These are phyloP conservation scores for Euborellia annulipes DNA, from an alignment of 1,140 invertebrate genomes.

Conservation along the genomic window DNA sequence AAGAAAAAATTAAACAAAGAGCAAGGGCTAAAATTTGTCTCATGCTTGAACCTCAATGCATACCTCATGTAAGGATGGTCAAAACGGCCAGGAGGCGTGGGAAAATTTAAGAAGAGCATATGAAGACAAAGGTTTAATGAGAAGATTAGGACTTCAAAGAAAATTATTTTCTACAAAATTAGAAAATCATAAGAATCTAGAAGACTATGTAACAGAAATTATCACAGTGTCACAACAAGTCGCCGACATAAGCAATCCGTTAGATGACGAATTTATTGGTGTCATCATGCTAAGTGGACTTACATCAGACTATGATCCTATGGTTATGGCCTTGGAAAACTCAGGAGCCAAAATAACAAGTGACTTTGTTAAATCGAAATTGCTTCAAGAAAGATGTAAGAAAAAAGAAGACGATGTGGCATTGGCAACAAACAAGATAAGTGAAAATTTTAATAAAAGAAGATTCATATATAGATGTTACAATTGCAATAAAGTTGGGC, in stretches of 20 bases:
- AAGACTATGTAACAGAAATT: neutral
- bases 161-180: neutral
- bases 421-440: too few species aligned
- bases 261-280: constrained; percentile 3
- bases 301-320: constrained; percentile 20
- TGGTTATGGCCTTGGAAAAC: constrained; percentile 24
- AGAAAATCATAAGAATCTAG: neutral
- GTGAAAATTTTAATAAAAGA: too few species aligned
- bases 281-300: constrained; percentile 5
- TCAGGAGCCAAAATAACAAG: constrained; percentile 17
- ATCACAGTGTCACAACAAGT: constrained; percentile 2
- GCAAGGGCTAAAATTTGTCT: constrained; percentile 5
- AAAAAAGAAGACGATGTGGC: neutral
- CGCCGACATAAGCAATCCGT: neutral
- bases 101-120: neutral
- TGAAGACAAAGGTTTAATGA: neutral
- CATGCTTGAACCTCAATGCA: constrained; percentile 1
- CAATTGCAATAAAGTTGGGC: too few species aligned
- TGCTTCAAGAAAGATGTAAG: constrained; percentile 19
- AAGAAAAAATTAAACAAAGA: constrained; percentile 3
- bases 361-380: constrained; percentile 21
- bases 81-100: constrained; percentile 4
- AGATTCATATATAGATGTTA: too few species aligned
- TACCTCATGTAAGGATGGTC: neutral
- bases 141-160: neutral